These are phyloP conservation scores for Merops nubicus DNA, from an alignment of 2,113 vertebrate species.

Conservation along the genomic window DNA sequence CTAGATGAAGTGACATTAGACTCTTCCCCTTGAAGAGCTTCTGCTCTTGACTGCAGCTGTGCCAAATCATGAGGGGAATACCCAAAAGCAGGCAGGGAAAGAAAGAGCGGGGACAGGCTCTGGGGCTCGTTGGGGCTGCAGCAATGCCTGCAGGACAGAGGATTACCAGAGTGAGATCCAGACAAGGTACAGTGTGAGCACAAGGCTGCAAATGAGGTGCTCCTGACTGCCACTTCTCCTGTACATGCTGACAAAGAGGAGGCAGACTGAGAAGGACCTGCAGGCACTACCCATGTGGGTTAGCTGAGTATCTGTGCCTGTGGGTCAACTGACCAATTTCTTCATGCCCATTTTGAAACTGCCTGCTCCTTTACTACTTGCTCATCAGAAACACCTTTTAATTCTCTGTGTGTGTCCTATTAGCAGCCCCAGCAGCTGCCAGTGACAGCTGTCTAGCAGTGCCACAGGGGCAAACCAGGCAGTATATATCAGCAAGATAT, in stretches of 20 bases:
- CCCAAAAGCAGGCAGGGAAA: background rate
- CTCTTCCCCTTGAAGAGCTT: background rate
- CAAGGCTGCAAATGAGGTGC: too few species aligned
- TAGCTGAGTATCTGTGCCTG: background rate
- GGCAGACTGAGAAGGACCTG: background rate
- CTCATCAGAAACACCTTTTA: background rate
- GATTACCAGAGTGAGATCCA: background rate
- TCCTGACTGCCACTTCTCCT: background rate
- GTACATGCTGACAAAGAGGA: background rate
- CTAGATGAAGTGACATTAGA: background rate
- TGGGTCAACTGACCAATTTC: background rate
- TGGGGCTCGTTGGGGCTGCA: rapidly evolving
- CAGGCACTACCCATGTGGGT: background rate
- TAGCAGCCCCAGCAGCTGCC: background rate
- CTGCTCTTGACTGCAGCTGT: background rate
- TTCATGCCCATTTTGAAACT: background rate
- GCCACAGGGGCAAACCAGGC: background rate
- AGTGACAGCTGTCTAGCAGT: background rate
- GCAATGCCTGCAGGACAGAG: background rate
- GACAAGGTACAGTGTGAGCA: too few species aligned
- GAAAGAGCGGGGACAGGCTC: background rate
- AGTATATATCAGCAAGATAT: background rate
- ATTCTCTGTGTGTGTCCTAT: background rate
- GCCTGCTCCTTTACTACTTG: background rate
- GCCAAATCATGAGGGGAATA: background rate